Percentiles rank a stretch among this genome's conserved stretches.
Conservation (phyloP, 2,797 vertebrate genomes). For the Odontamblyopus lacepedii region DNA sequence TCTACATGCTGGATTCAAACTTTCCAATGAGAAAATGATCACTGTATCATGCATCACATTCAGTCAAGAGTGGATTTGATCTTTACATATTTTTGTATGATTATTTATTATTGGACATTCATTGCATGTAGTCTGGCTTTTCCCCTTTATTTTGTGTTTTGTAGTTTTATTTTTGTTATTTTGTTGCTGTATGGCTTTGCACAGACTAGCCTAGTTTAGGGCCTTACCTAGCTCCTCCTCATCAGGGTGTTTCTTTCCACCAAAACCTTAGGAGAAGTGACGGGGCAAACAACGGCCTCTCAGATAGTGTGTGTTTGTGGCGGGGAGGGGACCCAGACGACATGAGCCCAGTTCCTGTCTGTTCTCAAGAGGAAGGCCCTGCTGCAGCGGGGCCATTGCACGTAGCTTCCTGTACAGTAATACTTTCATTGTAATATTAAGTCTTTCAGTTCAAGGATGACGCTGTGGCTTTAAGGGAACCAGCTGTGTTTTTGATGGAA, state of each 20-base stretch:
- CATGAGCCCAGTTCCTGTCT: conserved; percentile 65
- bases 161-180: too few relatives aligned
- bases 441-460: conserved; percentile 43
- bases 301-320: conserved; percentile 64
- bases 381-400: conserved; percentile 28
- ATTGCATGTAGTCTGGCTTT: too few relatives aligned
- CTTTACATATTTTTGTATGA: too few relatives aligned
- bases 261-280: conserved; percentile 32
- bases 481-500: conserved; percentile 38
- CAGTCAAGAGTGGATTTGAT: too few relatives aligned
- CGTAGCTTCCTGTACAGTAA: conserved; percentile 56
- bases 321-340: conserved; percentile 68
- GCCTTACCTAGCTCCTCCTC: background rate
- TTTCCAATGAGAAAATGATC: too few relatives aligned
- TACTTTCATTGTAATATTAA: conserved; percentile 19
- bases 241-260: conserved; percentile 12
- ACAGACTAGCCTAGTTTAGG: background rate
- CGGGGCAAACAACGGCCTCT: conserved; percentile 29
- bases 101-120: too few relatives aligned
- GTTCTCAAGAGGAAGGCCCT: conserved; percentile 57
- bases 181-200: background rate
- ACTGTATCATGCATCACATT: too few relatives aligned
- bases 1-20: too few relatives aligned
- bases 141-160: too few relatives aligned
- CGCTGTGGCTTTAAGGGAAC: conserved; percentile 36